A percentile compares a stretch with the other conserved stretches of the same genome.
phyloP scores from a whole-genome alignment of 2,888 invertebrate genomes.

The Ectemnius lituratus region DNA sequence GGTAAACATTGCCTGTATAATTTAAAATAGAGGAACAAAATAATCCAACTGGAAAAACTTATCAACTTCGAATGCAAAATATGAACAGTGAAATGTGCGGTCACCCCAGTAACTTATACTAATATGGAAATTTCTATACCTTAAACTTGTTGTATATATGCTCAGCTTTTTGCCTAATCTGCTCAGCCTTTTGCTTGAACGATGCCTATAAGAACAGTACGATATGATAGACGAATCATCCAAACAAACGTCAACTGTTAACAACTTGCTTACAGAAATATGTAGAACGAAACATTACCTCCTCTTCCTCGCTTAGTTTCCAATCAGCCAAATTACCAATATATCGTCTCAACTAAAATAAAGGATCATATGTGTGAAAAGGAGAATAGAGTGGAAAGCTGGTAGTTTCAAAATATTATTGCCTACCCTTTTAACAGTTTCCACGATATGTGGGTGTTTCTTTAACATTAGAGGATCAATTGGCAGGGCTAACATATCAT shows the following conservation, averaged over 20 bases:
- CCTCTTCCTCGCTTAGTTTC: constrained; percentile 83
- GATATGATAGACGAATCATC: not conserved
- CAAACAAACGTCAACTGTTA: not conserved
- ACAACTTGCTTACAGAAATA: no score
- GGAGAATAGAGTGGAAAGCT: not conserved
- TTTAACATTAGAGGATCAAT: constrained; percentile 87
- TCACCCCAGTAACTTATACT: no score
- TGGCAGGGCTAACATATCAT: constrained; percentile 81
- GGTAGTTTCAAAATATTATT: not conserved
- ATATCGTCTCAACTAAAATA: constrained; percentile 83
- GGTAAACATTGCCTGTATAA: constrained; percentile 81
- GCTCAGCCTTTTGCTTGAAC: constrained; percentile 85
- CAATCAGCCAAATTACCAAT: constrained; percentile 88
- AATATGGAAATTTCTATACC: constrained; percentile 65
- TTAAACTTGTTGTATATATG: constrained; percentile 81
- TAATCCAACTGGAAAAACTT: not conserved
- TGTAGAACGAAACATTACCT: constrained; percentile 67
- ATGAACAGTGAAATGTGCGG: no score
- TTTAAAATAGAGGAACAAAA: not conserved
- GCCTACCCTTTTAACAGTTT: constrained; percentile 84
- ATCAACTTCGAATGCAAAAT: not conserved
- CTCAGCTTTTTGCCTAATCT: constrained; percentile 85
- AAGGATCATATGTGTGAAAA: constrained; percentile 30
- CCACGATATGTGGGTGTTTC: constrained; percentile 88
- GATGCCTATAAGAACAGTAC: constrained; percentile 64